These are phyloP conservation scores for Trichomalopsis sarcophagae DNA, from an alignment of 1,140 invertebrate species.

Conservation along the genomic window DNA sequence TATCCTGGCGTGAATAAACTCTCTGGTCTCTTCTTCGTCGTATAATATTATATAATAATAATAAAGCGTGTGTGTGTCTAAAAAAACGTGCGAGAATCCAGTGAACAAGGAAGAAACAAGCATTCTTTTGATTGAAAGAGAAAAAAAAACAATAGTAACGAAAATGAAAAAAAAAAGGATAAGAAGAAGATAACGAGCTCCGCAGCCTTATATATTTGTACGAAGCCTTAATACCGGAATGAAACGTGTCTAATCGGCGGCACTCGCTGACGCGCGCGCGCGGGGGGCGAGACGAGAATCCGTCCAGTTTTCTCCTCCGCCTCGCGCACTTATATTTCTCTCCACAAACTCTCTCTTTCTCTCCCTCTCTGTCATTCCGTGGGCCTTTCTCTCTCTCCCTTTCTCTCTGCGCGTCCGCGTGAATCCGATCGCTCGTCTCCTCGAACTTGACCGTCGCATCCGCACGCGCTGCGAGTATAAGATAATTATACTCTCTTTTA, in stretches of 20 bases:
- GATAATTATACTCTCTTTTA: no score
- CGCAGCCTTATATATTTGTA: not conserved
- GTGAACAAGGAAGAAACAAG: not conserved
- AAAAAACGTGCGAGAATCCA: conserved; percentile 7
- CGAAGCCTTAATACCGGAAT: conserved; percentile 7
- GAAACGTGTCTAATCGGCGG: conserved; percentile 11
- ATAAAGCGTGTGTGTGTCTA: not conserved
- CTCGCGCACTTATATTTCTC: conserved; percentile 38
- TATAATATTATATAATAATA: not conserved
- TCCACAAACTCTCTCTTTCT: conserved; percentile 41
- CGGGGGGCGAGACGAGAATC: conserved; percentile 24
- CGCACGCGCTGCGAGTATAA: no score
- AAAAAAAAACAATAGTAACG: no score
- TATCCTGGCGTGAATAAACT: conserved; percentile 5
- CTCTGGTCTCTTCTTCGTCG: conserved; percentile 23
- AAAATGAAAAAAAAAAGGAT: not conserved
- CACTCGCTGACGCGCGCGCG: not conserved
- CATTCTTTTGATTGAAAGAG: not conserved
- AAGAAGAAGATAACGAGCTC: not conserved
- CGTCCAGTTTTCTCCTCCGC: conserved; percentile 47
- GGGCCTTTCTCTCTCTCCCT: conserved; percentile 40
- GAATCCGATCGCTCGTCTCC: not conserved
- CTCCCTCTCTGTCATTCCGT: conserved; percentile 18
- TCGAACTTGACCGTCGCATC: not conserved
- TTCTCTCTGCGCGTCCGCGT: conserved; percentile 51